Conservation (phyloP, 2,113 vertebrate species). For the Puma concolor region DNA sequence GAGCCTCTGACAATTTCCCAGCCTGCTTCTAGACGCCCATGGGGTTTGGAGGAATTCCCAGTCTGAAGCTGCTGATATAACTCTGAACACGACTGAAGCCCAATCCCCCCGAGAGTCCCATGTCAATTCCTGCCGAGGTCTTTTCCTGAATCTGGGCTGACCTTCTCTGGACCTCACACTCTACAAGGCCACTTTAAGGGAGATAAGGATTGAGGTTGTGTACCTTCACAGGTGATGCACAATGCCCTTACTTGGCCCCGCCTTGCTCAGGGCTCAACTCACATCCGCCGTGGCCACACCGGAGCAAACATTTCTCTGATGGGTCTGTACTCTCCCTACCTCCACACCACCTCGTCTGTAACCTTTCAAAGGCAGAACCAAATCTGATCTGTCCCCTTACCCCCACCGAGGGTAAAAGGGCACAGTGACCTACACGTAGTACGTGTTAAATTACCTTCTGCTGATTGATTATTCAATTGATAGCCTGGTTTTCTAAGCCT, state of each 20-base stretch:
- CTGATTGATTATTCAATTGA: not conserved
- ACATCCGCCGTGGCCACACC: not conserved
- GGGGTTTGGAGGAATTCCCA: slow-evolving; percentile 37
- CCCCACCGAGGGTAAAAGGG: not conserved
- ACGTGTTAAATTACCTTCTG: not conserved
- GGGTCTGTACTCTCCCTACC: not conserved
- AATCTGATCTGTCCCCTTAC: not conserved
- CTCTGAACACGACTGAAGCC: not conserved
- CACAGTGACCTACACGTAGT: too few relatives aligned
- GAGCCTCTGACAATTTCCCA: not conserved
- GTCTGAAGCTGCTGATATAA: not conserved
- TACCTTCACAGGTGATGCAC: not conserved
- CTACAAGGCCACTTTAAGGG: not conserved
- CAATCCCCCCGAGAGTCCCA: not conserved
- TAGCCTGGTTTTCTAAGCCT: not conserved
- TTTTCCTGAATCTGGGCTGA: not conserved
- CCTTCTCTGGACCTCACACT: not conserved
- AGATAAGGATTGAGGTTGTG: not conserved
- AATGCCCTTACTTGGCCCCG: not conserved
- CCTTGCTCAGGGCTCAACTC: not conserved
- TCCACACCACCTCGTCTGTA: not conserved
- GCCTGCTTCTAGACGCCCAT: not conserved
- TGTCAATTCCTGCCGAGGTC: not conserved
- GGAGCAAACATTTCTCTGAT: not conserved
- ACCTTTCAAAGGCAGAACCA: not conserved